Percentiles rank a stretch among this genome's conserved stretches.
These are phyloP conservation scores for Leucopternis melanops DNA, from an alignment of 2,113 vertebrate genomes.

Conservation along the genomic window DNA sequence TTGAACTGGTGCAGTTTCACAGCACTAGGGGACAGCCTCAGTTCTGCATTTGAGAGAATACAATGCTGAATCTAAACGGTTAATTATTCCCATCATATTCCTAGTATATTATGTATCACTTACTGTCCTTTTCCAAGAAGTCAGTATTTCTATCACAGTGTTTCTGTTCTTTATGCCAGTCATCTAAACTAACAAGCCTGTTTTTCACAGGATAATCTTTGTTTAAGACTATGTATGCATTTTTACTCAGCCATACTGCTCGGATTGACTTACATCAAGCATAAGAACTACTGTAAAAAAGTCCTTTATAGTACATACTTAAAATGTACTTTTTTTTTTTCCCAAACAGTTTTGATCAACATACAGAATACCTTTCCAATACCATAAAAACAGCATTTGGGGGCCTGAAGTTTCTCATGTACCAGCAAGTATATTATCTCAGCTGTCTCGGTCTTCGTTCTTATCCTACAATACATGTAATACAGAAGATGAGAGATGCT, in stretches of 20 bases:
- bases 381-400: neutral
- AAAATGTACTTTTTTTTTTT: neutral
- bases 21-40: neutral
- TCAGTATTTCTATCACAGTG: neutral
- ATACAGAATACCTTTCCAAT: neutral
- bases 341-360: neutral
- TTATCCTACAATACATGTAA: neutral
- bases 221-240: neutral
- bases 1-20: neutral
- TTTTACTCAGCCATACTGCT: neutral
- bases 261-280: neutral
- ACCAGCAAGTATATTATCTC: neutral
- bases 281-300: neutral
- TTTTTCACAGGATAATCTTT: neutral
- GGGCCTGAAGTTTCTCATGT: neutral
- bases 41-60: neutral
- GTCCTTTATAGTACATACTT: neutral
- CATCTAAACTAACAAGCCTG: neutral
- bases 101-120: neutral
- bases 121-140: neutral
- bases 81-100: neutral
- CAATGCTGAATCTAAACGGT: neutral
- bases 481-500: neutral
- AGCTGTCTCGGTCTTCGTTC: neutral
- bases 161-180: neutral